Percentiles rank a stretch among this genome's conserved stretches.
phyloP scores from a whole-genome alignment of 2,797 vertebrate genomes.

The Acanthurus tractus region DNA sequence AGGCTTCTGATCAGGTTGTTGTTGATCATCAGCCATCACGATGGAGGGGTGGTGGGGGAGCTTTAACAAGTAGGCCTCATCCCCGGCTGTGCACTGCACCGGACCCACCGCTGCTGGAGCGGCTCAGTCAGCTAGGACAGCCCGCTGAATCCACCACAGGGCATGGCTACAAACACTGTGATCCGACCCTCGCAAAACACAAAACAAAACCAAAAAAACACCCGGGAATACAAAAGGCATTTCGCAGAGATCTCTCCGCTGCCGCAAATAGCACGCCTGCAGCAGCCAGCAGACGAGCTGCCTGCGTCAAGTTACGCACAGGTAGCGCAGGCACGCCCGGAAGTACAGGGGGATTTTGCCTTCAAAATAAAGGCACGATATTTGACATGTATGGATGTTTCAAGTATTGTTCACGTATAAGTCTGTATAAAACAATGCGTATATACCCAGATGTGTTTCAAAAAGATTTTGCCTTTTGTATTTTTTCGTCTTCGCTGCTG shows the following conservation, averaged over 20 bases:
- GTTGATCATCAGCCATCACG: conserved; percentile 95
- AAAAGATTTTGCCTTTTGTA: too few relatives aligned
- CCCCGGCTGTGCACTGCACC: conserved; percentile 89
- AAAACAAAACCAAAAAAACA: conserved; percentile 46
- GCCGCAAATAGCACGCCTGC: conserved; percentile 89
- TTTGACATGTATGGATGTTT: too few relatives aligned
- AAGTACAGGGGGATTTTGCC: neutral
- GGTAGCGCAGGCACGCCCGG: conserved; percentile 22
- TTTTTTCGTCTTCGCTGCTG: too few relatives aligned
- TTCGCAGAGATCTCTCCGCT: conserved; percentile 80
- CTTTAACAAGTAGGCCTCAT: conserved; percentile 93
- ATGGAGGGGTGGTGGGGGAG: conserved; percentile 84
- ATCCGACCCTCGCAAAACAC: conserved; percentile 53
- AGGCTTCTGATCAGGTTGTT: conserved; percentile 89
- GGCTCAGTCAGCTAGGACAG: conserved; percentile 80
- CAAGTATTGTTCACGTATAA: neutral
- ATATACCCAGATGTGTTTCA: too few relatives aligned
- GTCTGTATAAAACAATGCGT: neutral
- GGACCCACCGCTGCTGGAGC: conserved; percentile 82
- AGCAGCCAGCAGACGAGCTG: conserved; percentile 82
- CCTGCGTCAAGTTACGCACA: conserved; percentile 57
- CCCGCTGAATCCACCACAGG: conserved; percentile 70
- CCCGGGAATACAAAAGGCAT: conserved; percentile 79
- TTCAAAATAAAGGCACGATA: conserved; percentile 49
- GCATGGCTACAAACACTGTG: conserved; percentile 78